Evolutionary conservation across 2,113 vertebrate species (phyloP), one percentile per base, ranked within the genome.

Genomic region (Geococcyx californianus): DNA sequence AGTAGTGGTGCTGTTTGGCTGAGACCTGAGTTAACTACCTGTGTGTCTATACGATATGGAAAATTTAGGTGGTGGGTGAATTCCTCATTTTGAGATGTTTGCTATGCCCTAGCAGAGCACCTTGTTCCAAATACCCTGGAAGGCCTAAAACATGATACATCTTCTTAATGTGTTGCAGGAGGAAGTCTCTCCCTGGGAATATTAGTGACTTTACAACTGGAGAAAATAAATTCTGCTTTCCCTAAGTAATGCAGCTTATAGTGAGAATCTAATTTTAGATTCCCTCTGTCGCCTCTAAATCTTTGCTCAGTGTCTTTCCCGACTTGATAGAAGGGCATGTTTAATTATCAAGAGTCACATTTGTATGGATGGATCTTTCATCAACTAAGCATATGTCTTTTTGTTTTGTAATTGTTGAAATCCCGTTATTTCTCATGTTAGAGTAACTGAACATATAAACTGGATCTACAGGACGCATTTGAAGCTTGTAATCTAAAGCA

Each of bases 231-330:
- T 94, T 42, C 74, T 85, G 55, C 70, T 87, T 84, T 94, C 78
- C 91, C 93, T 68, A 84, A 85, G 81, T 79, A 79, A 76, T 21
- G 81, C 62, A 85, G 84, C 78, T 91, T 60, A 68, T 54, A 82
- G 78, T 0, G 10, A 1, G 2, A 42, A 76, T 85, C 91, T 85
- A 54, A 93, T 92, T 96, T 93, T 75, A 85, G 91, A 76, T 89
- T 76, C 93, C 89, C 70, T 87, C 94, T 87, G 77, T 31, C 23
- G 4, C 89, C 87, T 77, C 84, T 95, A 91, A 87, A 87, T 91
- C 93, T 93, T 78, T 59, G 63, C 67, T 94, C 40, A 1, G 0
- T 62, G 91, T 83, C 93, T 83, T 85, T 55, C 59, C 70, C 70
- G 36, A 6, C 82, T 69, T 90, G 91, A 95, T 95, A n/a, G 91